Base-by-base conservation (phyloP, 2,888 invertebrate species). In the Lathronympha strigana region DNA sequence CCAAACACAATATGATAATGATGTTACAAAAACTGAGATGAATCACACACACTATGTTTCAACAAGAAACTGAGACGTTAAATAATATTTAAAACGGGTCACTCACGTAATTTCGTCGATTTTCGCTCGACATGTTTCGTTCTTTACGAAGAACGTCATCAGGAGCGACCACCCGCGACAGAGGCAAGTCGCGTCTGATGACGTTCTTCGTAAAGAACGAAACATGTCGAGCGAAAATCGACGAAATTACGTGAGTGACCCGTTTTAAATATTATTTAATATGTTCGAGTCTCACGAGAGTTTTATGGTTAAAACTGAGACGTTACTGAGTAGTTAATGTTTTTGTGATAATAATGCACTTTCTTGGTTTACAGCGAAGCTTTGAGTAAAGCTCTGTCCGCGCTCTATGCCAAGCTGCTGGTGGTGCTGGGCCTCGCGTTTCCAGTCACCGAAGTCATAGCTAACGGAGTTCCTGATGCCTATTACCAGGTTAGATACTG, bases 391-490 rank as follows among this genome's bases (percentile, higher is more conserved):
- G 94, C 95, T 4, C 84, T 97, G 47, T 97, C 97, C 43, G 96
- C 96, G 2, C 92, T 97, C 28, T 98, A 98, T 86, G 96, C 96
- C 62, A 97, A 98, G 82, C 90, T 97, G 13, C 86, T 98, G 66
- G 96, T 98, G 13, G 95, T 98, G 4, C 88, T 97, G 70, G 97
- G 97, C 8, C 93, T 97, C 40, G 96, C 97, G 15, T 95, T 98
- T 76, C 97, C 98, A 2, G 94, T 98, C 68, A 96, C 97, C 2
- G 97, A 97, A 90, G 96, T 97, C 57, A 95, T 97, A 69, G 95
- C 96, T 3, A 93, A 94, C 53, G 94, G 95, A 74, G 96, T 97
- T 23, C 95, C 96, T 17, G 93, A 94, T 31, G 94, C 94, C 64
- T 95, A 95, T 78, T 96, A 97, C 81, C 95, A 95, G 93, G 95